phyloP scores from a whole-genome alignment of 2,797 vertebrate species.

The Nasua narica region DNA sequence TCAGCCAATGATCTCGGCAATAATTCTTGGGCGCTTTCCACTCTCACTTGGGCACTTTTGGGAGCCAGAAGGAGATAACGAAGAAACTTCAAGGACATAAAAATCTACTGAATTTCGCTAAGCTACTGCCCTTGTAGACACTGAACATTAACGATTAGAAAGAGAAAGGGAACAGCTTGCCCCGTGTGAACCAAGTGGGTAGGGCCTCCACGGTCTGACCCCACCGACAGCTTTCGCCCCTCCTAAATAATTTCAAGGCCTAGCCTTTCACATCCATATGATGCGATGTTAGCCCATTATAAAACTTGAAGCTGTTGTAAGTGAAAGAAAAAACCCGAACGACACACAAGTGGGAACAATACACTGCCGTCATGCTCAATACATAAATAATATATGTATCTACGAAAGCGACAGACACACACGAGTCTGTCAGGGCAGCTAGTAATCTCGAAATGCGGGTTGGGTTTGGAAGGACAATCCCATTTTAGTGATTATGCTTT shows the following conservation, averaged over 20 bases:
- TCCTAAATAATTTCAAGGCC: not conserved
- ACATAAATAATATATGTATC: not conserved
- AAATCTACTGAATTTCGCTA: not conserved
- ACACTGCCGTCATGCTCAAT: not conserved
- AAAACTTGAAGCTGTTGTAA: not conserved
- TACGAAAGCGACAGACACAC: not conserved
- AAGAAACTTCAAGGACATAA: constrained; percentile 50
- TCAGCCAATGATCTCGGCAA: not conserved
- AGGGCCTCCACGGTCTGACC: not conserved
- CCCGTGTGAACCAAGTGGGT: not conserved
- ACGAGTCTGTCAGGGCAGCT: not conserved
- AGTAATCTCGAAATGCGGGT: not conserved
- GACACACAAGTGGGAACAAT: not conserved
- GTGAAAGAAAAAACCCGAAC: not conserved
- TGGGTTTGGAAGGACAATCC: not conserved
- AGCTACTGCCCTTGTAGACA: not conserved
- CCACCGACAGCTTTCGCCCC: not conserved
- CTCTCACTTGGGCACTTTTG: not conserved
- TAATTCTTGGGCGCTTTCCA: constrained; percentile 9
- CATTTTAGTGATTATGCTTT: not conserved
- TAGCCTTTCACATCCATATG: not conserved
- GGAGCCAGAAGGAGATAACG: constrained; percentile 32
- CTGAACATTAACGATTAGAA: not conserved
- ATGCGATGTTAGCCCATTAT: not conserved
- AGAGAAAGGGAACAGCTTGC: not conserved